These are phyloP conservation scores for Eupleurogrammus muticus DNA, from an alignment of 2,797 vertebrate genomes.

Conservation along the genomic window DNA sequence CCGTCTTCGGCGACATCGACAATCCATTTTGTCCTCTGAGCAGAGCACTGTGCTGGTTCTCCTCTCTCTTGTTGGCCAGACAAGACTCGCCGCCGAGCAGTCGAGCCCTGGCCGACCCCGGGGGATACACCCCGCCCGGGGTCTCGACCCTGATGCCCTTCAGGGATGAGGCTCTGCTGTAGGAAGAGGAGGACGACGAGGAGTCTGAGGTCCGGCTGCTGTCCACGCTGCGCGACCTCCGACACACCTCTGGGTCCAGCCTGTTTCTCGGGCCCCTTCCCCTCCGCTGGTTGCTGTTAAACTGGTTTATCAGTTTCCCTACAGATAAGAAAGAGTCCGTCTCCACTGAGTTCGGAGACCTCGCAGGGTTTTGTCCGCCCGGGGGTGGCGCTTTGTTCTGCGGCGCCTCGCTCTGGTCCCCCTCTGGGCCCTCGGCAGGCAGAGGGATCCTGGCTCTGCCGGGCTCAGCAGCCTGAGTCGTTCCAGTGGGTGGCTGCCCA, in stretches of 20 bases:
- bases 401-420: conserved; percentile 36
- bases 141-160: conserved; percentile 47
- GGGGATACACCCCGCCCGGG: conserved; percentile 54
- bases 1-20: conserved; percentile 29
- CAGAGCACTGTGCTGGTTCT: conserved; percentile 38
- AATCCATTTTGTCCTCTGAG: conserved; percentile 41
- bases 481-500: conserved; percentile 26
- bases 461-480: conserved; percentile 3
- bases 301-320: conserved; percentile 91
- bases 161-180: conserved; percentile 66
- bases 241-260: conserved; percentile 86
- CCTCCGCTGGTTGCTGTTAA: conserved; percentile 87
- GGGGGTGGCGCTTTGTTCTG: conserved; percentile 15
- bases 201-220: conserved; percentile 72
- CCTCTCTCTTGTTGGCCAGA: conserved; percentile 38
- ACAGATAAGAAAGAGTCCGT: conserved; percentile 89
- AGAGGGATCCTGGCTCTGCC: conserved; percentile 77
- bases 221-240: conserved; percentile 91
- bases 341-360: conserved; percentile 81
- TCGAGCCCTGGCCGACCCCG: conserved; percentile 66
- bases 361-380: conserved; percentile 38
- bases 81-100: conserved; percentile 53
- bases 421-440: conserved; percentile 62
- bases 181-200: conserved; percentile 81
- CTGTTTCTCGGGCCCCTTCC: conserved; percentile 86